Percentiles rank a stretch among this genome's conserved stretches.
Conservation (phyloP, 1,140 invertebrate genomes). For the Polyergus mexicanus region DNA sequence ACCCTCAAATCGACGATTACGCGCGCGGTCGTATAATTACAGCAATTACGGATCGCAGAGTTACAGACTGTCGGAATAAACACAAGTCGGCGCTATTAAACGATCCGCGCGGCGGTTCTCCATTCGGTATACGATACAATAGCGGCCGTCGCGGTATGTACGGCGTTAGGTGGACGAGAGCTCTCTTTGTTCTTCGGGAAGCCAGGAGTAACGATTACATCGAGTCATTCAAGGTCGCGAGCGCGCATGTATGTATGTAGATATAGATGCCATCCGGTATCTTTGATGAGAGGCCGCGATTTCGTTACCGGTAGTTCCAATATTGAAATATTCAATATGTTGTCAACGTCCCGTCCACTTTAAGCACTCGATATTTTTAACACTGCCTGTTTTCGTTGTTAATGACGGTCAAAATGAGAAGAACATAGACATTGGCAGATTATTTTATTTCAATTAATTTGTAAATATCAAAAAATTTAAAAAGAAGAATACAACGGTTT, state of each 20-base stretch:
- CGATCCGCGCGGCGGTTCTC: constrained; percentile 31
- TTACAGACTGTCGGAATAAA: constrained; percentile 72
- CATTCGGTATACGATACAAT: constrained; percentile 25
- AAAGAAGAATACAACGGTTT: background rate
- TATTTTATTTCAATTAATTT: background rate
- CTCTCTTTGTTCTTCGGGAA: constrained; percentile 67
- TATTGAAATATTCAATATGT: background rate
- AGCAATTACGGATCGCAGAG: constrained; percentile 73
- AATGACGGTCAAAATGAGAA: background rate
- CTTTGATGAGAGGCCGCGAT: background rate
- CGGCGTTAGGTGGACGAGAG: constrained; percentile 43
- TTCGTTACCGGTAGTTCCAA: background rate
- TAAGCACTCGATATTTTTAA: background rate
- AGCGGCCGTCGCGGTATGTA: constrained; percentile 44
- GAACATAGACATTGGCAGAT: too few species aligned
- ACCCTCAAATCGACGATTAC: constrained; percentile 66
- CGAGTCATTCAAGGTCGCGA: constrained; percentile 58
- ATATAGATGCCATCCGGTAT: constrained; percentile 21
- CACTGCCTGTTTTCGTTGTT: background rate
- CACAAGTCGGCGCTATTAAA: constrained; percentile 62
- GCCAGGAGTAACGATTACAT: constrained; percentile 67
- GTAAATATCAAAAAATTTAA: background rate
- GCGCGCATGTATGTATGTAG: constrained; percentile 31
- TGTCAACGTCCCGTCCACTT: background rate
- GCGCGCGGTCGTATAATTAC: constrained; percentile 69